phyloP scores from a whole-genome alignment of 92 coral and sea anemone species.

The Micromussa lordhowensis region DNA sequence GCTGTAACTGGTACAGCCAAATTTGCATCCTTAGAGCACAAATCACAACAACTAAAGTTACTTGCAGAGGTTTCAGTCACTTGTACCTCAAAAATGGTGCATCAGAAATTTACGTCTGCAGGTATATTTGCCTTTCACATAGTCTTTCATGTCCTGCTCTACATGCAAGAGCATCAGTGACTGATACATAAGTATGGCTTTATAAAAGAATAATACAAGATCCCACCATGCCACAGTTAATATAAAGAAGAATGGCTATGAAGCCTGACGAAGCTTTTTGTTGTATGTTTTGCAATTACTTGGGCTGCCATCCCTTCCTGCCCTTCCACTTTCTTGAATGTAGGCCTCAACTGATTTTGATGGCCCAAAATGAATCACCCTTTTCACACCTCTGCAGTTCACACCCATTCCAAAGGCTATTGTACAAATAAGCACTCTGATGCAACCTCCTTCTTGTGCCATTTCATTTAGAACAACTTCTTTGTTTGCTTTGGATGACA shows the following conservation, averaged over 20 bases:
- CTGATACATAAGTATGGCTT: conserved; percentile 27
- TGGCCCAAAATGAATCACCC: conserved; percentile 52
- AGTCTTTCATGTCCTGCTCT: conserved; percentile 55
- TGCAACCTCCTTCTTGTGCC: conserved; percentile 2
- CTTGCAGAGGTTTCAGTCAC: conserved; percentile 25
- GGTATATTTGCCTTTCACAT: no score
- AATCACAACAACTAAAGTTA: conserved; percentile 5
- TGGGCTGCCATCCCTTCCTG: conserved; percentile 58
- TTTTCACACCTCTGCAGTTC: conserved; percentile 28
- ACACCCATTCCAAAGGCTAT: conserved; percentile 38
- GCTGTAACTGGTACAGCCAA: conserved; percentile 4
- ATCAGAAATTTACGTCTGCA: conserved; percentile 27
- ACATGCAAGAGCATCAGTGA: conserved; percentile 35
- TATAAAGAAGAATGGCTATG: no score
- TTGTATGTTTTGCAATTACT: no score
- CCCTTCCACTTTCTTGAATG: conserved; percentile 28
- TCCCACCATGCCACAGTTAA: no score
- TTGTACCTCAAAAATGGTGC: neutral
- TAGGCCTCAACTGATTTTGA: conserved; percentile 48
- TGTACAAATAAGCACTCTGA: conserved; percentile 9
- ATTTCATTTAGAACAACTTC: conserved; percentile 11
- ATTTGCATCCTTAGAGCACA: conserved; percentile 5
- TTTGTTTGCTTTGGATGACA: no score
- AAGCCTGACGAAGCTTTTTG: no score
- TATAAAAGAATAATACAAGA: no score